These are phyloP conservation scores for Podarcis cretensis DNA, from an alignment of 2,113 vertebrate genomes.

Conservation along the genomic window DNA sequence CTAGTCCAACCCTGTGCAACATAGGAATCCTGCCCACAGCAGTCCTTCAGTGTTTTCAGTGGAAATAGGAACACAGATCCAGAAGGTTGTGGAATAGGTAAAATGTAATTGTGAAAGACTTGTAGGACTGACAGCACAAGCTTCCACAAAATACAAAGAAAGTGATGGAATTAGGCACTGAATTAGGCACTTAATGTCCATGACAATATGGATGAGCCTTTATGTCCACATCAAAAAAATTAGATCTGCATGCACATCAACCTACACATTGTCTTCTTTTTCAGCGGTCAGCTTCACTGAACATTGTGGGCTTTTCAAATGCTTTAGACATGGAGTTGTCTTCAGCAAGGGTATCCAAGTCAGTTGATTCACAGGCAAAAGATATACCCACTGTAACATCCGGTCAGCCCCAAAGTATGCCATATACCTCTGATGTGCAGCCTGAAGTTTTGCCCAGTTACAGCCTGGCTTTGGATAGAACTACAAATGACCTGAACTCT, in stretches of 20 bases:
- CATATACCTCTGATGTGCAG: constrained; percentile 68
- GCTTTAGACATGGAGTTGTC: constrained; percentile 78
- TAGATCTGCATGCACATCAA: not conserved
- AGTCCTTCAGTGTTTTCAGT: not conserved
- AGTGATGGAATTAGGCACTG: not conserved
- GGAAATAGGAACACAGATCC: not conserved
- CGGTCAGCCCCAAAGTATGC: constrained; percentile 24
- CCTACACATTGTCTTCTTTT: not conserved
- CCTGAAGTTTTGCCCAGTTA: constrained; percentile 69
- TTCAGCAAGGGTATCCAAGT: constrained; percentile 64
- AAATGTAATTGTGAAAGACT: not conserved
- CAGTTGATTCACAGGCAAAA: constrained; percentile 54
- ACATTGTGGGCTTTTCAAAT: constrained; percentile 70
- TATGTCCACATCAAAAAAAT: not conserved
- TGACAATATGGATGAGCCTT: too few species aligned
- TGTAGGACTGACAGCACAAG: not conserved
- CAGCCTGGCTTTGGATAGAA: constrained; percentile 50
- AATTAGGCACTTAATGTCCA: not conserved
- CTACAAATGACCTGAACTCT: constrained; percentile 62
- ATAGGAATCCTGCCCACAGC: too few species aligned
- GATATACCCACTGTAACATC: constrained; percentile 49
- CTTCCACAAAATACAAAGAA: not conserved
- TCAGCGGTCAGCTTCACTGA: constrained; percentile 73
- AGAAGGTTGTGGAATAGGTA: not conserved
- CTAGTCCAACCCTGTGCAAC: too few species aligned